Base-by-base conservation (phyloP, 2,113 vertebrate genomes). In the Lamprotornis superbus region DNA sequence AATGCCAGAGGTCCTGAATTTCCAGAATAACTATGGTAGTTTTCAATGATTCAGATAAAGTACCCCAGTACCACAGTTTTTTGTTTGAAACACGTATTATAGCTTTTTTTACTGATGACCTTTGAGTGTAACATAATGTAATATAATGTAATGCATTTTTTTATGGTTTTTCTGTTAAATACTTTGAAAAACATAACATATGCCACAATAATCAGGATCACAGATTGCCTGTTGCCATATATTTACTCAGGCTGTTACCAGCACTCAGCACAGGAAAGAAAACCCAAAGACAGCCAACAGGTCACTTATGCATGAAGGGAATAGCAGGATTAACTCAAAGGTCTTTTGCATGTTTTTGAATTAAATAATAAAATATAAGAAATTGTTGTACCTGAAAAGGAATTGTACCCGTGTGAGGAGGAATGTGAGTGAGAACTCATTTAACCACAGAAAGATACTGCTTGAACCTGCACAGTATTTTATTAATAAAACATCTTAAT, bases 1-100 rank as follows among this genome's bases (percentile, higher is more conserved):
- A 64, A 46, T 63, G 31, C 47, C 30, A 56, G 70, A 37, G 49
- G 16, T 80, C 81, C 93, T 92, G 83, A 39, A 60, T 91, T 94
- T 87, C 50, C 10, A 52, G 39, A 55, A n/a, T 49, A 78, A 15
- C 30, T 40, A 0, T 3, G 2, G 7, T 46, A 22, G 24, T 52
- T 92, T 94, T 74, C 42, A 14, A 4, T 37, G 4, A 47, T 33
- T 10, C 20, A 40, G 27, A 35, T 23, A 15, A 31, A 52, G 10
- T 1, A 37, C 14, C 52, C 25, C 11, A 59, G 7, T 35, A 46
- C 20, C 4, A 13, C 30, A 35, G 35, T 15, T 35, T 80, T 80
- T 71, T 19, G 16, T 52, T 33, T 65, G 56, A 71, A 57, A 50
- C 7, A 11, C 6, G 4, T 18, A 21, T 28, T 53, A 16, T 21